Conservation (phyloP, 2,113 vertebrate genomes). For the Indicator maculatus region DNA sequence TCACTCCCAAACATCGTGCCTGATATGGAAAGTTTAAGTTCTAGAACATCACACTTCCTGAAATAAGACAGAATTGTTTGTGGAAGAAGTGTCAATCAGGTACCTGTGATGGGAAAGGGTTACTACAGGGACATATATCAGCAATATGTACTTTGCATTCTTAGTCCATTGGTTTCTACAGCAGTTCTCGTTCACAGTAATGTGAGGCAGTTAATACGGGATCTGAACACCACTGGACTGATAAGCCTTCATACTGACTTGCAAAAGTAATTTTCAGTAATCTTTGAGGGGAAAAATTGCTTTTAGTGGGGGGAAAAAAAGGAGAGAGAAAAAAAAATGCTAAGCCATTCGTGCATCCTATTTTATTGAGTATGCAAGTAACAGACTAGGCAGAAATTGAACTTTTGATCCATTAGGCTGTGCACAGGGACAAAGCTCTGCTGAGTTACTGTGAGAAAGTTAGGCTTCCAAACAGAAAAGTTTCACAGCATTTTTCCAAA, state of each 20-base stretch:
- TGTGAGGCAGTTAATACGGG: slow-evolving; percentile 43
- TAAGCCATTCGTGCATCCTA: slow-evolving; percentile 43
- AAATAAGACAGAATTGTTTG: neutral
- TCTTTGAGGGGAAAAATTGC: slow-evolving; percentile 72
- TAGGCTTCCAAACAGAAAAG: slow-evolving; percentile 20
- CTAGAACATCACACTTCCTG: neutral
- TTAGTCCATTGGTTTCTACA: slow-evolving; percentile 37
- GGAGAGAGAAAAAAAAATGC: neutral
- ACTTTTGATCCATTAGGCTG: slow-evolving; percentile 39
- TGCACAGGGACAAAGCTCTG: neutral
- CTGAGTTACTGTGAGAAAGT: slow-evolving; percentile 51
- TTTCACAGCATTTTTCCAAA: slow-evolving; percentile 5
- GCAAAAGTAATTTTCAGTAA: slow-evolving; percentile 73
- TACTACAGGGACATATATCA: slow-evolving; percentile 9
- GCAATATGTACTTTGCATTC: slow-evolving; percentile 1
- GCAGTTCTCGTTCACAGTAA: slow-evolving; percentile 41
- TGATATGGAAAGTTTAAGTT: neutral
- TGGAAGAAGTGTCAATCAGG: neutral
- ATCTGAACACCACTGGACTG: slow-evolving; percentile 63
- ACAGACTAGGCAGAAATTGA: slow-evolving; percentile 36
- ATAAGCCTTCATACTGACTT: slow-evolving; percentile 69
- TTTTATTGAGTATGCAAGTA: slow-evolving; percentile 52
- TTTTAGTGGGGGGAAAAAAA: neutral
- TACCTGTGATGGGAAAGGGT: neutral
- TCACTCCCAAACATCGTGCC: neutral